These are phyloP conservation scores for Andrena marginata DNA, from an alignment of 2,888 invertebrate genomes.

Conservation along the genomic window DNA sequence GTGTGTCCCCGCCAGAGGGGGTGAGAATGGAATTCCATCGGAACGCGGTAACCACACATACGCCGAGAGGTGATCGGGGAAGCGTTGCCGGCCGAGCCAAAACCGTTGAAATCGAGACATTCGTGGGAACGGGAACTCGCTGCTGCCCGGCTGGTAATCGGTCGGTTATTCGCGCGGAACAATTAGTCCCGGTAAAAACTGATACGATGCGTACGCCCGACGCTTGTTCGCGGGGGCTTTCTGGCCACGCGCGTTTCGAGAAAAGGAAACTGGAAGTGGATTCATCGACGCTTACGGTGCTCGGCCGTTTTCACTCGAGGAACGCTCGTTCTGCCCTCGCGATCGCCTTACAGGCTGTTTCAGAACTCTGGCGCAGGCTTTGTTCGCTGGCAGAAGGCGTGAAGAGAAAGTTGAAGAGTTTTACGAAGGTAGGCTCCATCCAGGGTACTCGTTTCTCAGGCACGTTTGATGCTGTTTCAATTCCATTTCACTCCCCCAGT, in stretches of 20 bases:
- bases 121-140: neutral
- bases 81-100: slow-evolving; percentile 5
- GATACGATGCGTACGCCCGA: neutral
- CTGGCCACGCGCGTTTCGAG: neutral
- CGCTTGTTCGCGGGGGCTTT: neutral
- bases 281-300: neutral
- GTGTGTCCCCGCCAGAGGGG: neutral
- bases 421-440: no score
- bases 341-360: neutral
- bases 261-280: slow-evolving; percentile 23
- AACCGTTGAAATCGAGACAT: neutral
- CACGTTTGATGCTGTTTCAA: no score
- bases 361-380: no score
- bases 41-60: neutral
- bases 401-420: no score
- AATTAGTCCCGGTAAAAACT: neutral
- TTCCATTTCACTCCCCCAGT: no score
- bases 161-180: neutral
- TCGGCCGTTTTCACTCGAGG: neutral
- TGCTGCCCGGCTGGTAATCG: neutral
- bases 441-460: no score
- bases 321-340: slow-evolving; percentile 10
- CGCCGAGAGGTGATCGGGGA: neutral
- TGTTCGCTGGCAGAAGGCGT: no score
- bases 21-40: neutral